phyloP scores from a whole-genome alignment of 2,888 invertebrate species.

The Andrena bucephala region DNA sequence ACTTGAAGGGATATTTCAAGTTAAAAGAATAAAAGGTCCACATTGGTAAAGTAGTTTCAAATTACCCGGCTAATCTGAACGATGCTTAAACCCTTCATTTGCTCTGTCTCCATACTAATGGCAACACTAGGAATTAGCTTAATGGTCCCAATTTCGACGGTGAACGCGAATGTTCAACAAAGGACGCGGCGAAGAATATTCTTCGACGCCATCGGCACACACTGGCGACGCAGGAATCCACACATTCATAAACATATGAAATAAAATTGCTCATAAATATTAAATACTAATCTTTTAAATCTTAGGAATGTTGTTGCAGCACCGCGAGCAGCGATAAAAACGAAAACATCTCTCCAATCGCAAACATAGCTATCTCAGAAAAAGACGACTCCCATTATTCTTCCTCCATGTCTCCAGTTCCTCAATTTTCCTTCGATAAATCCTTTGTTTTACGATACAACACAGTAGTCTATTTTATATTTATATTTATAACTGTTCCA shows the following conservation, averaged over 20 bases:
- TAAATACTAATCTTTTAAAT: not conserved
- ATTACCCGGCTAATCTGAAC: too few species aligned
- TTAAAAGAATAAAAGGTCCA: too few species aligned
- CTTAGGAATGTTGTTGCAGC: not conserved
- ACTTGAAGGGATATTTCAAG: too few species aligned
- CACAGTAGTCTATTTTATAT: too few species aligned
- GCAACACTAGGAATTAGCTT: too few species aligned
- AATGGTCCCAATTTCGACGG: too few species aligned
- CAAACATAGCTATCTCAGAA: not conserved
- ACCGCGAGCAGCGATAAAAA: conserved; percentile 18
- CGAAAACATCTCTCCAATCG: not conserved
- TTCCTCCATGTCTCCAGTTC: not conserved
- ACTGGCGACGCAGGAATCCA: conserved; percentile 4
- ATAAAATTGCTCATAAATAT: not conserved
- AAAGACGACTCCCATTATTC: not conserved
- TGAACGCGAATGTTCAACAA: not conserved
- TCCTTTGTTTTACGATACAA: too few species aligned
- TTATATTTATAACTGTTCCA: too few species aligned
- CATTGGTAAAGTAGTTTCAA: too few species aligned
- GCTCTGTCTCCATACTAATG: too few species aligned
- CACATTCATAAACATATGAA: not conserved
- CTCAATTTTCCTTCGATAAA: not conserved
- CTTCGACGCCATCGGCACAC: not conserved
- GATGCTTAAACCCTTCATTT: too few species aligned
- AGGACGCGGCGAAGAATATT: not conserved